Conservation (phyloP, 2,797 vertebrate species). For the Choloepus didactylus region DNA sequence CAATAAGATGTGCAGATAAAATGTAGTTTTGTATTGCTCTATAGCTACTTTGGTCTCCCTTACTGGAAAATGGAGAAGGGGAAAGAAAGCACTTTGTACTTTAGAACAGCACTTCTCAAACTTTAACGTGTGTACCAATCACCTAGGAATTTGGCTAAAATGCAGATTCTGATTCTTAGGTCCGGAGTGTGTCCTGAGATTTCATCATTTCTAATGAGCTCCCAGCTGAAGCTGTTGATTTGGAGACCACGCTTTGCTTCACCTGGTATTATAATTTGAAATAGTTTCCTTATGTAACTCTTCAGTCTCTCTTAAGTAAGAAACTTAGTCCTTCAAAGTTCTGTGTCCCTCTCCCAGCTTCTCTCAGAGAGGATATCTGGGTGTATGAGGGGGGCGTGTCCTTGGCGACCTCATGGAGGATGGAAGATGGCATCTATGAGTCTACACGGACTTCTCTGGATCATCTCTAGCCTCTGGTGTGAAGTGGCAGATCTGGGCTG, state of each 20-base stretch:
- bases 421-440: background rate
- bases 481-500: background rate
- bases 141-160: background rate
- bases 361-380: background rate
- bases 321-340: background rate
- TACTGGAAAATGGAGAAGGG: background rate
- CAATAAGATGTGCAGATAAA: background rate
- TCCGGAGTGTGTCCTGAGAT: background rate
- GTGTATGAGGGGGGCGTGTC: background rate
- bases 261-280: background rate
- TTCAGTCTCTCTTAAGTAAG: background rate
- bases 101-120: background rate
- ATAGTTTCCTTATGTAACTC: background rate
- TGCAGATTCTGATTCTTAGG: background rate
- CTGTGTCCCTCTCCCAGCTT: background rate
- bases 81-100: background rate
- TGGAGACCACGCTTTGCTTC: background rate
- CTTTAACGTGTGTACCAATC: background rate
- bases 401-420: background rate
- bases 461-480: background rate
- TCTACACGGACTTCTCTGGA: background rate
- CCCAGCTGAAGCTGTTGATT: background rate
- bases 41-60: background rate
- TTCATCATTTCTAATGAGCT: slow-evolving; percentile 31
- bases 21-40: background rate